Conservation (phyloP, 2,888 invertebrate genomes). For the Uloborus plumipes region DNA sequence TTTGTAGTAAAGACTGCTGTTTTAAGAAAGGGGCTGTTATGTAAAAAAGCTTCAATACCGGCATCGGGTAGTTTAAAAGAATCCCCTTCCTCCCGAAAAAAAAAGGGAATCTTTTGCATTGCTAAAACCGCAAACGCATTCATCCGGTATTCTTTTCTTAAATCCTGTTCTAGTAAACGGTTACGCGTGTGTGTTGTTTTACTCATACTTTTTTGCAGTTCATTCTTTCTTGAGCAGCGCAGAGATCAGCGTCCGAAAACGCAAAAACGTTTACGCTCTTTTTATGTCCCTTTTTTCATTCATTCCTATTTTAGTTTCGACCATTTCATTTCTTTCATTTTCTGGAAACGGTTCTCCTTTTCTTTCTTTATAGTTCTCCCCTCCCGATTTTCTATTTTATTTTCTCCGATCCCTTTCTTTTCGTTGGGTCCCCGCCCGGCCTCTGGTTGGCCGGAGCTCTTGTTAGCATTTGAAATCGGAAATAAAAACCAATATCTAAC, state of each 20-base stretch:
- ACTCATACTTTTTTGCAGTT: conserved; percentile 18
- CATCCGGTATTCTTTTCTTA: conserved; percentile 25
- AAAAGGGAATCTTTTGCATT: conserved; percentile 14
- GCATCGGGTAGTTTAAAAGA: not conserved
- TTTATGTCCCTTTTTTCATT: conserved; percentile 27
- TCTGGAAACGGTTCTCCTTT: conserved; percentile 31
- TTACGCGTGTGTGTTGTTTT: conserved; percentile 29
- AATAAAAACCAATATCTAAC: conserved; percentile 63
- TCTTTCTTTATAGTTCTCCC: conserved; percentile 20
- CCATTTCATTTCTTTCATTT: conserved; percentile 62
- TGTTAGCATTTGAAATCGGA: conserved; percentile 63
- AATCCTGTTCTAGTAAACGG: conserved; percentile 26
- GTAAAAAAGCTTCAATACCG: not conserved
- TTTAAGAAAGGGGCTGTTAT: not conserved
- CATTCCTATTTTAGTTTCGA: conserved; percentile 46
- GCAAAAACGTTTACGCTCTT: not conserved
- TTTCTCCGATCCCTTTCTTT: not conserved
- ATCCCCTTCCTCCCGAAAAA: not conserved
- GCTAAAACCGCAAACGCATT: conserved; percentile 10
- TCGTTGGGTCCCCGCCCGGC: no score
- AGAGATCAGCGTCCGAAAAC: conserved; percentile 9
- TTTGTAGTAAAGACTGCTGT: no score
- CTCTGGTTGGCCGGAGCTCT: conserved; percentile 36
- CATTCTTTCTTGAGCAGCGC: conserved; percentile 18
- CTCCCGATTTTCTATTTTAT: not conserved